phyloP scores from a whole-genome alignment of 1,140 invertebrate genomes.

The Drosophila oshimai region DNA sequence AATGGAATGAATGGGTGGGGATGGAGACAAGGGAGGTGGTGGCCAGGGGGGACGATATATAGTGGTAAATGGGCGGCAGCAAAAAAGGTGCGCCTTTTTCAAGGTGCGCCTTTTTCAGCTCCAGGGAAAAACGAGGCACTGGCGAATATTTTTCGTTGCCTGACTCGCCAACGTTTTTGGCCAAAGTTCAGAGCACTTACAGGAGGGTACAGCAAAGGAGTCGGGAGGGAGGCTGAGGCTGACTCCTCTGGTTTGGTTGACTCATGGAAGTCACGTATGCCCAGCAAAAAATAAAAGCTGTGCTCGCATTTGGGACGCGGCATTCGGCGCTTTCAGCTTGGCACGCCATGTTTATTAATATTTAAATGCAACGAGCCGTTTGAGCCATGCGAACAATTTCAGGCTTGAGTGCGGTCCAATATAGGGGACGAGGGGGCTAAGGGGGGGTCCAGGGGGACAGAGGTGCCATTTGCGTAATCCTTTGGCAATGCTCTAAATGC shows the following conservation, averaged over 20 bases:
- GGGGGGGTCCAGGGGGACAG: not conserved
- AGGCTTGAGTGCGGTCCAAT: conserved; percentile 60
- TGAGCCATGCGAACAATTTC: conserved; percentile 67
- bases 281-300: conserved; percentile 40
- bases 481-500: conserved; percentile 48
- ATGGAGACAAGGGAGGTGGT: not conserved
- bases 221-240: conserved; percentile 9
- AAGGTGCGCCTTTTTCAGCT: conserved; percentile 53
- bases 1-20: conserved; percentile 28
- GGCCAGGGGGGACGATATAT: not conserved
- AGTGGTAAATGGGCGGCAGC: conserved; percentile 19
- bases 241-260: conserved; percentile 45
- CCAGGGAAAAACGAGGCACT: conserved; percentile 17
- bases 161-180: conserved; percentile 66
- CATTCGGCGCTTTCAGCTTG: conserved; percentile 69
- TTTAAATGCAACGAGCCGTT: conserved; percentile 80
- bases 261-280: conserved; percentile 75
- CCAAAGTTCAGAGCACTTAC: conserved; percentile 60
- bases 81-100: conserved; percentile 55
- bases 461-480: conserved; percentile 52
- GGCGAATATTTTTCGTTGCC: conserved; percentile 57
- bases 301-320: conserved; percentile 51
- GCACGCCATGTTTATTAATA: conserved; percentile 80
- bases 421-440: not conserved
- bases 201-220: not conserved